Conservation (phyloP, 2,797 vertebrate genomes). For the Anguilla megastoma region DNA sequence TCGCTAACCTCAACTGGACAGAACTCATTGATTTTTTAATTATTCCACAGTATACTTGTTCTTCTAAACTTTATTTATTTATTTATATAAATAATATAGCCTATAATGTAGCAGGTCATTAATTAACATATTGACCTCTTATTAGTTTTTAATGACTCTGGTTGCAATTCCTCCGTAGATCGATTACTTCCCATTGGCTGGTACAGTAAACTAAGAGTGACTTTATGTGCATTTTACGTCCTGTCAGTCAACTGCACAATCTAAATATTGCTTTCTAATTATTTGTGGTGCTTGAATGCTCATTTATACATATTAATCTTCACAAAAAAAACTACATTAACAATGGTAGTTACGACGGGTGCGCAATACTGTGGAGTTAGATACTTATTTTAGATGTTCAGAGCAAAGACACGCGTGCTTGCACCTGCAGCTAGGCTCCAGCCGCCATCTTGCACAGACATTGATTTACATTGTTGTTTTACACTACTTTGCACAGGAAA, state of each 20-base stretch:
- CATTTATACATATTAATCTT: constrained; percentile 16
- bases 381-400: too few species aligned
- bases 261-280: background rate
- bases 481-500: too few species aligned
- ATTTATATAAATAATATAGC: background rate
- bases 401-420: too few species aligned
- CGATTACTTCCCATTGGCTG: constrained; percentile 21
- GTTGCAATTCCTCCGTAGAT: constrained; percentile 17
- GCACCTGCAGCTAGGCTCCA: too few species aligned
- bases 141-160: constrained; percentile 29
- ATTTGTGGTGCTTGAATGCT: background rate
- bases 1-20: background rate
- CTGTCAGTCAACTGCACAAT: constrained; percentile 1
- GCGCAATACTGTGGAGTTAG: too few species aligned
- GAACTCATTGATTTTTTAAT: constrained; percentile 17
- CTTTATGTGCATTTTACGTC: background rate
- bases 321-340: background rate
- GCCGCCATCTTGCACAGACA: too few species aligned
- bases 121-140: constrained; percentile 25
- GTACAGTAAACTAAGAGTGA: background rate
- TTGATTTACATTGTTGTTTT: too few species aligned
- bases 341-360: too few species aligned
- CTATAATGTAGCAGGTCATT: constrained; percentile 20
- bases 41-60: background rate
- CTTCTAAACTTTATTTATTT: background rate